These are phyloP conservation scores for Cynocephalus volans DNA, from an alignment of 2,113 vertebrate species.

Conservation along the genomic window DNA sequence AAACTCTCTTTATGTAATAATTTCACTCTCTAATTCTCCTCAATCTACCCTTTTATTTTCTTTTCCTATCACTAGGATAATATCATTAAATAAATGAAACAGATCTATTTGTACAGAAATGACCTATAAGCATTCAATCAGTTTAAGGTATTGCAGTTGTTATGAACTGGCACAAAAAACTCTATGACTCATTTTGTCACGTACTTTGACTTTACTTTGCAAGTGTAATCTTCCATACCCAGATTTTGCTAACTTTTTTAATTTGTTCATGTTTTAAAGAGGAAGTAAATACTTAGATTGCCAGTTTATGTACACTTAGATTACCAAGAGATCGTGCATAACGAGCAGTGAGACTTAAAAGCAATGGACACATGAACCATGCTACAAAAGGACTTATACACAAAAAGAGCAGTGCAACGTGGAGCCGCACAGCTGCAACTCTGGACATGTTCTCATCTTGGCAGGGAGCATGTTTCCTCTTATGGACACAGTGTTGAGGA, in stretches of 20 bases:
- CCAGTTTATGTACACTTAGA: background rate
- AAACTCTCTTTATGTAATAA: slow-evolving; percentile 1
- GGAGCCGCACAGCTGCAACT: background rate
- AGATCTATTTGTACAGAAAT: slow-evolving; percentile 8
- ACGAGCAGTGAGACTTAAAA: background rate
- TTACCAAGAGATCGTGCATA: background rate
- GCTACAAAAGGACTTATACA: background rate
- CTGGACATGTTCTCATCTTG: background rate
- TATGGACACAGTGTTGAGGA: background rate
- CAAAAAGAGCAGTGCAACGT: background rate
- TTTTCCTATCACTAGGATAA: background rate
- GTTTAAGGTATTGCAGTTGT: background rate
- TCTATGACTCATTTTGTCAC: background rate
- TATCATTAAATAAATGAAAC: slow-evolving; percentile 48
- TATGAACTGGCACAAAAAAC: background rate
- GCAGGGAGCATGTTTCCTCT: background rate
- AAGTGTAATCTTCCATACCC: background rate
- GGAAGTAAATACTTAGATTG: background rate
- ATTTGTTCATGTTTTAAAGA: background rate
- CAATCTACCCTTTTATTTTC: background rate
- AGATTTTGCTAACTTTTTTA: slow-evolving; percentile 10
- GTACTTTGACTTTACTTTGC: background rate
- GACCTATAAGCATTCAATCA: background rate
- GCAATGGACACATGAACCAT: background rate
- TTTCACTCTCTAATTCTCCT: slow-evolving; percentile 3